phyloP scores from a whole-genome alignment of 2,888 invertebrate genomes.

The Holacanthella duospinosa region DNA sequence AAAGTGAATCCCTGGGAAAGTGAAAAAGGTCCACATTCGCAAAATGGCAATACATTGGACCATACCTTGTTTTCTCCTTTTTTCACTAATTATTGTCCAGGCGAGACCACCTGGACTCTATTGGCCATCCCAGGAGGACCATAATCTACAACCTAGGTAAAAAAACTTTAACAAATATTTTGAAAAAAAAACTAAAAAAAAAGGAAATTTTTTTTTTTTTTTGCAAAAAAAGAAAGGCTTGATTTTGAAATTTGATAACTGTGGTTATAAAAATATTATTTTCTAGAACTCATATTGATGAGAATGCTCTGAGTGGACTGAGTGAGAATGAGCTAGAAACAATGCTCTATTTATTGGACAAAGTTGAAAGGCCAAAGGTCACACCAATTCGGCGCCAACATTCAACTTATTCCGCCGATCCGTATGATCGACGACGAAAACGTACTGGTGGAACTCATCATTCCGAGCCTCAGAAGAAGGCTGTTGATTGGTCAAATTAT shows the following conservation, averaged over 20 bases:
- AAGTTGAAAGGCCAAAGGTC: neutral
- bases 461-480: conserved; percentile 56
- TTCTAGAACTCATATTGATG: conserved; percentile 1
- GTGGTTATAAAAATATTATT: no score
- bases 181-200: no score
- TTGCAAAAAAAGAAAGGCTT: no score
- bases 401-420: neutral
- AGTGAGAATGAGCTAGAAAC: conserved; percentile 7
- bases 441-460: neutral
- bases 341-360: conserved; percentile 1
- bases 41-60: conserved; percentile 5
- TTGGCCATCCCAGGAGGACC: neutral
- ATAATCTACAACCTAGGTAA: neutral
- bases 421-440: neutral
- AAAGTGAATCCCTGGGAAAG: no score
- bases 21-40: no score
- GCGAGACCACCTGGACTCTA: neutral
- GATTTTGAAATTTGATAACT: no score
- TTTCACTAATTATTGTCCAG: neutral
- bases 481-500: conserved; percentile 78
- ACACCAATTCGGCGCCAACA: neutral
- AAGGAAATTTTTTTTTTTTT: no score
- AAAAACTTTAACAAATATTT: neutral
- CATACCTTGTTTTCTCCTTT: neutral
- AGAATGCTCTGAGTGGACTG: neutral